A percentile compares a stretch with the other conserved stretches of the same genome.
These are phyloP conservation scores for Dimorphilus gyrociliatus DNA, from an alignment of 2,888 invertebrate species.

Conservation along the genomic window DNA sequence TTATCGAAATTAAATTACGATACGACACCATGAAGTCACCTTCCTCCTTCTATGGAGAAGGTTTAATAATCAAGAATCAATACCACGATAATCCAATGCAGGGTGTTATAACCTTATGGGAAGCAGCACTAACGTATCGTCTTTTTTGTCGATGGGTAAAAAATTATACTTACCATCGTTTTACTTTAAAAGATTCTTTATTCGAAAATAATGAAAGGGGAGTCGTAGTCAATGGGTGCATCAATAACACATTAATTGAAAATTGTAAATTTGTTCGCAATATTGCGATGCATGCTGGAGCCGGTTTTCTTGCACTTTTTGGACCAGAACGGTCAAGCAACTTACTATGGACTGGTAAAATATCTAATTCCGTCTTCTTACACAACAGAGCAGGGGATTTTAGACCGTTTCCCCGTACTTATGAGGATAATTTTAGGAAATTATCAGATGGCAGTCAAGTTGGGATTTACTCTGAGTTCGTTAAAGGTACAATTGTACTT, in stretches of 20 bases:
- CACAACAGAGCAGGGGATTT: slow-evolving; percentile 11
- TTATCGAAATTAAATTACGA: too few relatives aligned
- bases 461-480: slow-evolving; percentile 10
- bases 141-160: too few relatives aligned
- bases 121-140: slow-evolving; percentile 10
- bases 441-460: slow-evolving; percentile 9
- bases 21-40: too few relatives aligned
- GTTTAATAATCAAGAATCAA: slow-evolving; percentile 8
- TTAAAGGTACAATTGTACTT: slow-evolving; percentile 11
- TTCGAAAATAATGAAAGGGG: slow-evolving; percentile 11
- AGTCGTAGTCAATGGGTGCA: slow-evolving; percentile 9
- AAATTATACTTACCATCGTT: too few relatives aligned
- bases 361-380: slow-evolving; percentile 7
- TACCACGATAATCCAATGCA: slow-evolving; percentile 8
- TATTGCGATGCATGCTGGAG: slow-evolving; percentile 12
- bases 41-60: too few relatives aligned
- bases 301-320: slow-evolving; percentile 9
- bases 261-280: slow-evolving; percentile 7
- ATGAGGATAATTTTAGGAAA: too few relatives aligned
- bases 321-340: too few relatives aligned
- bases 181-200: slow-evolving; percentile 6
- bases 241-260: slow-evolving; percentile 5
- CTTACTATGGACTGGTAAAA: too few relatives aligned
- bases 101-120: slow-evolving; percentile 12
- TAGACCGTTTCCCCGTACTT: too few relatives aligned